These are phyloP conservation scores for Himalopsyche japonica DNA, from an alignment of 2,888 invertebrate species.

Conservation along the genomic window DNA sequence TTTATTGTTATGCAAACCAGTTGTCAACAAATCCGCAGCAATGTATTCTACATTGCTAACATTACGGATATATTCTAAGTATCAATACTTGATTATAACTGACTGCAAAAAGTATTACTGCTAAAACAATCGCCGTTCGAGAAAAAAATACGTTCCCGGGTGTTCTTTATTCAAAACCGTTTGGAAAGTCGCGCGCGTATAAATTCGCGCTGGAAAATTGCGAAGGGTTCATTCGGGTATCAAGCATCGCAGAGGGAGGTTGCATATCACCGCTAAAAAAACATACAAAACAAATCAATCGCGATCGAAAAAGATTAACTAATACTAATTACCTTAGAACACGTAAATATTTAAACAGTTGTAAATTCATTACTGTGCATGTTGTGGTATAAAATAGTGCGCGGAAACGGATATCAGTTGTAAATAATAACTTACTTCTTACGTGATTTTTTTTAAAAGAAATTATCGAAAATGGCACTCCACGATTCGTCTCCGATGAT, in stretches of 20 bases:
- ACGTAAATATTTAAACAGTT: not conserved
- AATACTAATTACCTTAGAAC: not conserved
- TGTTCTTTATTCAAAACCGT: not conserved
- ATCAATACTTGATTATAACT: not conserved
- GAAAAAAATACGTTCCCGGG: not conserved
- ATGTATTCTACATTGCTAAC: not conserved
- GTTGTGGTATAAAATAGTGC: not conserved
- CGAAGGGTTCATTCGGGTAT: conserved; percentile 30
- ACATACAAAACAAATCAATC: not conserved
- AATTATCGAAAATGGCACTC: conserved; percentile 16
- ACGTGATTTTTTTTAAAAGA: not conserved
- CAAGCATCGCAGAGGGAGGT: conserved; percentile 12
- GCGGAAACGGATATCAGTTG: not conserved
- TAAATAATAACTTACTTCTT: not conserved
- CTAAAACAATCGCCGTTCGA: not conserved
- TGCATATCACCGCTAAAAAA: not conserved
- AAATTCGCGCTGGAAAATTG: conserved; percentile 15
- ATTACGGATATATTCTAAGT: not conserved
- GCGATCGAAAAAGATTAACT: not conserved
- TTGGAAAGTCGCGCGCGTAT: conserved; percentile 13
- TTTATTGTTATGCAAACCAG: not conserved
- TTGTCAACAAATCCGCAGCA: not conserved
- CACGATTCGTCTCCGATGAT: conserved; percentile 15
- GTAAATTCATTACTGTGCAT: not conserved
- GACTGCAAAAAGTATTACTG: not conserved